Base-by-base conservation (phyloP, 1,140 invertebrate genomes). In the Kradibia gibbosae region DNA sequence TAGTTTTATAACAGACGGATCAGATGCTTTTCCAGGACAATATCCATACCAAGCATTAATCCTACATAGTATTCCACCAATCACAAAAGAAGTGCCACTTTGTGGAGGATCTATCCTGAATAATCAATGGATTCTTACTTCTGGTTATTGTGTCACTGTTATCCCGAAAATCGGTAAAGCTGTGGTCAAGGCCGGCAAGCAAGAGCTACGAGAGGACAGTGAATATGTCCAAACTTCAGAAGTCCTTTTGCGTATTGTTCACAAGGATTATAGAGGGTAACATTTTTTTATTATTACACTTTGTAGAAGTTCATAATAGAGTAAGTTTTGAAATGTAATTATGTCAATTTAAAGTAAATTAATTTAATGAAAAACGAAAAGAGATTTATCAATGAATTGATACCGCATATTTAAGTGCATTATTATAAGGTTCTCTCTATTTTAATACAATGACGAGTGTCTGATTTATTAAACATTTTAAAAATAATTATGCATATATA, bases 21-120 rank as follows among this genome's bases (percentile, higher is more conserved):
- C 81, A 0, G 28, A 84, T 60, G 87, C 88, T 0, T 0, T 1
- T 2, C 83, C 83, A 0, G 89, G 89, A 34, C 85, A 91, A 82
- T 91, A 88, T 67, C 90, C 91, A 13, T 91, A 88, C 81, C 89
- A 91, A 62, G 88, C 90, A 25, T 88, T 89, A 28, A 20, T 89
- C 3, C 80, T 75, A 48, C 86, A 83, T 82, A 86, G 80, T 74
- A 15, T 86, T 0, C 85, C 85, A 75, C 86, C 87, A 4, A 0
- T 87, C 0, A 5, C 78, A 0, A 22, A 70, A 11, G 82, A 62
- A 28, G 84, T 76, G 10, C 92, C 92, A 78, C 83, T 87, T 20
- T 94, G 93, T 81, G 93, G 93, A 50, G 93, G 92, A 11, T 91
- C 92, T 7, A 90, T 94, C 76, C 74, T 93, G 39, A 87, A 81